Percentiles rank a stretch among this genome's conserved stretches.
These are phyloP conservation scores for Cyanoramphus novaezelandiae DNA, from an alignment of 2,113 vertebrate species.

Conservation along the genomic window DNA sequence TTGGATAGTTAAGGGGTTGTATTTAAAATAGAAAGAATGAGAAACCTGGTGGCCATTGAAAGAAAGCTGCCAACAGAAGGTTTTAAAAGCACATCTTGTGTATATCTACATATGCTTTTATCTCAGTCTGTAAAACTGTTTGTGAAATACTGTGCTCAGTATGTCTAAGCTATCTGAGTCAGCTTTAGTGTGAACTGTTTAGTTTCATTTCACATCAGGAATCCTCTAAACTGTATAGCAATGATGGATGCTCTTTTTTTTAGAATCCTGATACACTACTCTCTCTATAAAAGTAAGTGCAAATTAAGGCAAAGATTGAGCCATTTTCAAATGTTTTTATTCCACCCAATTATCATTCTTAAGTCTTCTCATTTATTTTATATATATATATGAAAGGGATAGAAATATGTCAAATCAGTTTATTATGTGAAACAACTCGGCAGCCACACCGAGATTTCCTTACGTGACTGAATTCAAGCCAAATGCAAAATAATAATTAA, in stretches of 20 bases:
- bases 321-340: constrained; percentile 17
- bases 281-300: constrained; percentile 18
- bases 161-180: neutral
- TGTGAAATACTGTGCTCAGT: neutral
- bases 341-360: neutral
- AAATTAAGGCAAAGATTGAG: neutral
- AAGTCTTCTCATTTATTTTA: neutral
- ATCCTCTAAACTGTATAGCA: neutral
- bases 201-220: neutral
- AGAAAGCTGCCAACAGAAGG: neutral
- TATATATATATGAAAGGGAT: neutral
- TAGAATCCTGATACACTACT: neutral
- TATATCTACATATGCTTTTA: neutral
- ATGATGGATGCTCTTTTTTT: neutral
- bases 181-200: neutral
- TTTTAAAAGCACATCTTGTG: neutral
- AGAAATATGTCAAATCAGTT: neutral
- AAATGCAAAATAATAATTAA: neutral
- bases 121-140: neutral
- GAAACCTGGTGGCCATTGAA: neutral
- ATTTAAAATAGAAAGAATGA: neutral
- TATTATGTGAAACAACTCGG: neutral
- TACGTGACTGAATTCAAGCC: neutral
- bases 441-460: neutral
- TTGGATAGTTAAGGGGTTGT: neutral